A percentile compares a stretch with the other conserved stretches of the same genome.
Conservation (phyloP, 2,113 vertebrate genomes). For the Leucoraja erinaceus region DNA sequence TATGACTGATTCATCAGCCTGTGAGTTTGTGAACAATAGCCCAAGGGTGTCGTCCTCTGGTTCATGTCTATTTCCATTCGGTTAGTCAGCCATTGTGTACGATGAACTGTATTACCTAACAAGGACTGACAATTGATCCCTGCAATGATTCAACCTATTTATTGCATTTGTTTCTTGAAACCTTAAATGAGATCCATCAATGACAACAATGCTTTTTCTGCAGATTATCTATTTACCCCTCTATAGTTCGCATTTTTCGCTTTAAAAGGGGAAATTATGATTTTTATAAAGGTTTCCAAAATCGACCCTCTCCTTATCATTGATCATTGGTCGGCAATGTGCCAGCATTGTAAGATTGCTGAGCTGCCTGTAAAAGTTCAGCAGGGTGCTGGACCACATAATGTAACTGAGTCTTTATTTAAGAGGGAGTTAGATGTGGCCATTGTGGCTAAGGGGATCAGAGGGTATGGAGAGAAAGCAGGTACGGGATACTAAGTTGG, state of each 20-base stretch:
- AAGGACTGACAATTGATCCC: conserved; percentile 19
- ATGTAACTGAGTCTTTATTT: background rate
- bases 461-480: too few species aligned
- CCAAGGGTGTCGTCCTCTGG: background rate
- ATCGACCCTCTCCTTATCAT: background rate
- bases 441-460: too few species aligned
- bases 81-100: background rate
- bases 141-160: conserved; percentile 47
- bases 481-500: too few species aligned
- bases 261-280: background rate
- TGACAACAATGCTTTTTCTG: background rate
- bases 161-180: conserved; percentile 42
- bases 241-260: background rate
- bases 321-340: too few species aligned
- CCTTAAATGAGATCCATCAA: background rate
- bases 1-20: background rate
- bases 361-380: background rate
- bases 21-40: background rate
- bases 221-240: background rate
- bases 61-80: background rate
- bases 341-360: background rate
- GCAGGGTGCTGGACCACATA: background rate
- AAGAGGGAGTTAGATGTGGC: too few species aligned
- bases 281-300: background rate
- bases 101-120: background rate